Conservation (phyloP, 2,888 invertebrate species). For the Xestia c-nigrum region DNA sequence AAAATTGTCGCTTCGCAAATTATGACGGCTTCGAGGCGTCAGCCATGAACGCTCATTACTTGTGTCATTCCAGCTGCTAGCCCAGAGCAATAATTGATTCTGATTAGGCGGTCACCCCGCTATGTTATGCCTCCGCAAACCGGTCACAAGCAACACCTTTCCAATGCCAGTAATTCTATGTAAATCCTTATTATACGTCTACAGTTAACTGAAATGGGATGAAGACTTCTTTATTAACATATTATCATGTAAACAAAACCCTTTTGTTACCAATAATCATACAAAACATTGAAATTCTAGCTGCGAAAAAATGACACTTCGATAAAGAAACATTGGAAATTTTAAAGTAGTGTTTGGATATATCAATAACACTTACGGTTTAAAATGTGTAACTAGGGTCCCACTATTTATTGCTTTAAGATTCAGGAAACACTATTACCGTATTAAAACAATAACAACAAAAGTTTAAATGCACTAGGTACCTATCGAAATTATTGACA, state of each 20-base stretch:
- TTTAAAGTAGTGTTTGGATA: background rate
- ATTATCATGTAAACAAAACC: conserved; percentile 11
- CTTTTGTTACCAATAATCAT: conserved; percentile 30
- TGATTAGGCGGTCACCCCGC: conserved; percentile 68
- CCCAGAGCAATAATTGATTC: conserved; percentile 72
- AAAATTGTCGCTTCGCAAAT: conserved; percentile 34
- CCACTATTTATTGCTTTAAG: conserved; percentile 44
- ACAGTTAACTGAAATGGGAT: background rate
- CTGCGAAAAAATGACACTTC: conserved; percentile 45
- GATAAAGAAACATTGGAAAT: conserved; percentile 37
- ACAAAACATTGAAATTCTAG: conserved; percentile 51
- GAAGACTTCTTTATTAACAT: background rate
- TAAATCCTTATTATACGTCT: conserved; percentile 9
- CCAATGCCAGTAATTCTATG: conserved; percentile 27
- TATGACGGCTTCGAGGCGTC: conserved; percentile 38
- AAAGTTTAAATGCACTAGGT: conserved; percentile 64
- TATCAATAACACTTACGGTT: conserved; percentile 53
- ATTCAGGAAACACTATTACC: conserved; percentile 53
- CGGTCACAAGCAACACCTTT: conserved; percentile 70
- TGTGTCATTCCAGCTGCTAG: conserved; percentile 61
- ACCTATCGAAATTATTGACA: conserved; percentile 80
- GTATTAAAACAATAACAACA: conserved; percentile 56
- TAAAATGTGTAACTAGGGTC: conserved; percentile 31
- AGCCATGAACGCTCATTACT: conserved; percentile 64
- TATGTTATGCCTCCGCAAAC: conserved; percentile 68